These are phyloP conservation scores for Drosophila ironensis DNA, from an alignment of 1,140 invertebrate species.

Conservation along the genomic window DNA sequence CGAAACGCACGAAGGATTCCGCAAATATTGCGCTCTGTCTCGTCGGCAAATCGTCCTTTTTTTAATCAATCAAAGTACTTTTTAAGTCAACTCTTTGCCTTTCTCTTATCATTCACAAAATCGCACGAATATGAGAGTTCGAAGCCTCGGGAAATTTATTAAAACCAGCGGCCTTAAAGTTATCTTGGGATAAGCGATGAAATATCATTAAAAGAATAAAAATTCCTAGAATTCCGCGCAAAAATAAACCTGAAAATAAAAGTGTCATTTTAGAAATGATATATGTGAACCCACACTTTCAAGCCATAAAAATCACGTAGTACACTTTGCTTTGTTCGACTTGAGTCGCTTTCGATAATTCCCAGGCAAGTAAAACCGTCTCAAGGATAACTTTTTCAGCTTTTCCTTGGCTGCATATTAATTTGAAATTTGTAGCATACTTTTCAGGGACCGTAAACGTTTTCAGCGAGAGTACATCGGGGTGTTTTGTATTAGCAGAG, in stretches of 20 bases:
- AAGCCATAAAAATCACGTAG: slow-evolving; percentile 58
- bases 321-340: slow-evolving; percentile 54
- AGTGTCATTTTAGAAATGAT: slow-evolving; percentile 64
- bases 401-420: slow-evolving; percentile 53
- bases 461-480: background rate
- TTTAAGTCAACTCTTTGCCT: background rate
- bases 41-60: slow-evolving; percentile 4
- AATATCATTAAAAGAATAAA: too few species aligned
- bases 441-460: slow-evolving; percentile 28
- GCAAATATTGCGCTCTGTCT: slow-evolving; percentile 13
- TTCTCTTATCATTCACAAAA: background rate
- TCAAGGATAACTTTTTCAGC: slow-evolving; percentile 20
- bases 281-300: slow-evolving; percentile 34
- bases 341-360: slow-evolving; percentile 62
- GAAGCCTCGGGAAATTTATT: background rate
- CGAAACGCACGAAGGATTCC: background rate
- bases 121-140: too few species aligned
- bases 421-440: slow-evolving; percentile 71
- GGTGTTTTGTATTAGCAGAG: slow-evolving; percentile 56
- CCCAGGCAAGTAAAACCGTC: slow-evolving; percentile 56
- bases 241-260: slow-evolving; percentile 66
- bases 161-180: background rate
- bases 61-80: slow-evolving; percentile 37
- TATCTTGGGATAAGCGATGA: too few species aligned
- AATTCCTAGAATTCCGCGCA: slow-evolving; percentile 19